Percentiles rank a stretch among this genome's conserved stretches.
phyloP scores from a whole-genome alignment of 2,888 invertebrate species.

The Plutella xylostella region DNA sequence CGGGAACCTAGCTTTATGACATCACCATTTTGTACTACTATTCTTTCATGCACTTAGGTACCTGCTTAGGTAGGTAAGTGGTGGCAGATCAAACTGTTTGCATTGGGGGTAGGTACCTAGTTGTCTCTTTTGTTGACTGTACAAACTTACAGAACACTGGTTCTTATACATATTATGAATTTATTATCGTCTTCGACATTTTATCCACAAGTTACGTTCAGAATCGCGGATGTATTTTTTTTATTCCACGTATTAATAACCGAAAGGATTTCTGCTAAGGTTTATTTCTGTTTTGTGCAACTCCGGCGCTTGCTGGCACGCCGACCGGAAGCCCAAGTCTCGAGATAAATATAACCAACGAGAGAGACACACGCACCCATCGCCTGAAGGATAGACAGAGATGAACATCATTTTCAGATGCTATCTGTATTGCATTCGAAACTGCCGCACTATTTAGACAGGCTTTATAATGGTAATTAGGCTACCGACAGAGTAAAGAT shows the following conservation, averaged over 20 bases:
- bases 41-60: too few species aligned
- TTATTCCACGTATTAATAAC: neutral
- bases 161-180: too few species aligned
- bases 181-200: too few species aligned
- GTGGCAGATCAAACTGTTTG: too few species aligned
- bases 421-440: conserved; percentile 16
- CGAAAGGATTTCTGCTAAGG: conserved; percentile 28
- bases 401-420: conserved; percentile 21
- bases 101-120: too few species aligned
- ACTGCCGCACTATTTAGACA: conserved; percentile 27
- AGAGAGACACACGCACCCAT: conserved; percentile 6
- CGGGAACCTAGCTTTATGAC: too few species aligned
- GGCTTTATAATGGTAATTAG: conserved; percentile 28
- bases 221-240: too few species aligned
- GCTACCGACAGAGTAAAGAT: conserved; percentile 23
- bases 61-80: too few species aligned
- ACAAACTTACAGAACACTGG: too few species aligned
- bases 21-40: too few species aligned
- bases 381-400: conserved; percentile 27
- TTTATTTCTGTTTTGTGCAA: conserved; percentile 36
- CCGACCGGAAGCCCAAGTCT: conserved; percentile 53
- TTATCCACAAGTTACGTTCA: too few species aligned
- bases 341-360: conserved; percentile 47
- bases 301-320: conserved; percentile 31
- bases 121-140: too few species aligned